Percentiles rank a stretch among this genome's conserved stretches.
phyloP scores from a whole-genome alignment of 2,888 invertebrate species.

The Belgica antarctica region DNA sequence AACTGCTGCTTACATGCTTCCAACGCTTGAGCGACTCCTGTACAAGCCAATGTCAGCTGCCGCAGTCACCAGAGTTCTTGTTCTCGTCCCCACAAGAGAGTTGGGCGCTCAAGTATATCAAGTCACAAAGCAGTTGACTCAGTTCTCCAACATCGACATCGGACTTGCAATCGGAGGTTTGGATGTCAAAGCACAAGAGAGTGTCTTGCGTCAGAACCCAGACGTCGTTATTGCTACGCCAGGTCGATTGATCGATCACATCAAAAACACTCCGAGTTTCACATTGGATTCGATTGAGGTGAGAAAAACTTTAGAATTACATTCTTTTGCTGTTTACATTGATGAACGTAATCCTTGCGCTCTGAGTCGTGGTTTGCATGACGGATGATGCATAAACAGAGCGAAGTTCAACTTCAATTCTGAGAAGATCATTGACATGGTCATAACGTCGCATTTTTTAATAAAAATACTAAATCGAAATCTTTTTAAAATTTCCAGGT shows the following conservation, averaged over 20 bases:
- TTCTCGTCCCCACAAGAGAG: constrained; percentile 95
- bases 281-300: constrained; percentile 87
- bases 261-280: constrained; percentile 92
- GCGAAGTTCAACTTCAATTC: background rate
- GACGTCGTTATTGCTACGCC: constrained; percentile 98
- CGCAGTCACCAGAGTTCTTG: constrained; percentile 77
- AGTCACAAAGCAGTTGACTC: constrained; percentile 85
- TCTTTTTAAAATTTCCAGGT: constrained; percentile 49
- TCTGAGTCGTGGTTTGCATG: constrained; percentile 48
- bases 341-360: constrained; percentile 56
- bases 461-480: background rate
- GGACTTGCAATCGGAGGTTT: constrained; percentile 85
- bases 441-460: background rate
- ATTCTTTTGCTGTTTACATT: constrained; percentile 44
- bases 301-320: constrained; percentile 45
- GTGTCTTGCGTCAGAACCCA: constrained; percentile 80
- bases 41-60: constrained; percentile 74
- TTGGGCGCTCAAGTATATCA: constrained; percentile 93
- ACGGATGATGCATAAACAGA: constrained; percentile 12
- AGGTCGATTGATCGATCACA: constrained; percentile 94
- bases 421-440: background rate
- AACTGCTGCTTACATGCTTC: constrained; percentile 98
- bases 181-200: constrained; percentile 79
- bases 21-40: constrained; percentile 88
- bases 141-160: constrained; percentile 78